Conservation (phyloP, 1,140 invertebrate species). For the Saccostrea cuccullata region DNA sequence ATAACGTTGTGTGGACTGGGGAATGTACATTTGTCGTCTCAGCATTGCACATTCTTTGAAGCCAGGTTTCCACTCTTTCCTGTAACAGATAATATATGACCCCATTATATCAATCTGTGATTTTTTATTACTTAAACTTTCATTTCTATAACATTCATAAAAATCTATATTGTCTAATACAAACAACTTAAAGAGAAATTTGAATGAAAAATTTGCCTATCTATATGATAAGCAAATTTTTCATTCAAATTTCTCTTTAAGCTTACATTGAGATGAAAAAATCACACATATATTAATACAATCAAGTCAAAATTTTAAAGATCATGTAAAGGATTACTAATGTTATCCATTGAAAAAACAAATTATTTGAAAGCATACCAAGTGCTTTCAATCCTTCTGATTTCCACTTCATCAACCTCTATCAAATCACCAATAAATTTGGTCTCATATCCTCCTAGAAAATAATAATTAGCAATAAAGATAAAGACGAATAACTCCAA, state of each 20-base stretch:
- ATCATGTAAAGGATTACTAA: too few species aligned
- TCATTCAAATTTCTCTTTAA: too few species aligned
- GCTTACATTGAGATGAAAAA: too few species aligned
- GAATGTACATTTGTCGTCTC: slow-evolving; percentile 79
- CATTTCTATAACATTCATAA: too few species aligned
- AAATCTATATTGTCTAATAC: too few species aligned
- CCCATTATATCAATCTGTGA: not conserved
- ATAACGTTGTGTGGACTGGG: slow-evolving; percentile 79
- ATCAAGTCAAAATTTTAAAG: too few species aligned
- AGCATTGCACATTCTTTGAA: slow-evolving; percentile 80
- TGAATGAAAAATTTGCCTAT: too few species aligned
- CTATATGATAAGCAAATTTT: too few species aligned
- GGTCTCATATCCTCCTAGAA: slow-evolving; percentile 81
- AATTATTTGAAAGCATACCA: not conserved
- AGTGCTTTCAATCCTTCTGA: slow-evolving; percentile 64
- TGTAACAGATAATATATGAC: slow-evolving; percentile 51
- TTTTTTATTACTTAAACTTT: too few species aligned
- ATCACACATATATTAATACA: too few species aligned
- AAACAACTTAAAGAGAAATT: too few species aligned
- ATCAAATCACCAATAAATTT: slow-evolving; percentile 83
- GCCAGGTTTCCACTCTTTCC: slow-evolving; percentile 82
- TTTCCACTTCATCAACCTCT: slow-evolving; percentile 80
- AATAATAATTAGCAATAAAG: slow-evolving; percentile 24
- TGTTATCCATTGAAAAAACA: too few species aligned
- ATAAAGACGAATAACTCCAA: not conserved